These are phyloP conservation scores for Parotia lawesii DNA, from an alignment of 2,113 vertebrate species.

Conservation along the genomic window DNA sequence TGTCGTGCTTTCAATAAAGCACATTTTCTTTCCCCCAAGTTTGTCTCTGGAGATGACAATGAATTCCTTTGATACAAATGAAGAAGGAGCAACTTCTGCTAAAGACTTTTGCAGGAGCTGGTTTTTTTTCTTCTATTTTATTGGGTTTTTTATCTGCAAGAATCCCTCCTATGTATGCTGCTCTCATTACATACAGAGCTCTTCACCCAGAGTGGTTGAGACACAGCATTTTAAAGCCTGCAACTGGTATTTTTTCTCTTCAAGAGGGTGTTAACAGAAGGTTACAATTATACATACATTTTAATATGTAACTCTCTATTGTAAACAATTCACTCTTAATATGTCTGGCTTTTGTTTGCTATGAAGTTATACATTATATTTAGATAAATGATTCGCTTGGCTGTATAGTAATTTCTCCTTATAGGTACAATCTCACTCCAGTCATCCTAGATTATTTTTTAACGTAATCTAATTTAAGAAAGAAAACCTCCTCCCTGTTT, in stretches of 20 bases:
- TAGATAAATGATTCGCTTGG: conserved; percentile 50
- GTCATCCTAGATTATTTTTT: conserved; percentile 33
- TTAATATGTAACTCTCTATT: conserved; percentile 64
- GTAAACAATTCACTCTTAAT: conserved; percentile 52
- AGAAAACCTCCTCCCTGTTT: conserved; percentile 5
- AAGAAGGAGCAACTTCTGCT: not conserved
- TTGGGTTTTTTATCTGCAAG: not conserved
- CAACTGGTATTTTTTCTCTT: not conserved
- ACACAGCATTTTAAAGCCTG: not conserved
- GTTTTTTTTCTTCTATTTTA: accelerated
- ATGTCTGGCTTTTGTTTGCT: conserved; percentile 52
- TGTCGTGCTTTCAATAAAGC: not conserved
- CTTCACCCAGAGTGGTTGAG: not conserved
- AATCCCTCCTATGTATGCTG: not conserved
- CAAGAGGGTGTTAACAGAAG: conserved; percentile 16
- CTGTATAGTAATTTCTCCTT: conserved; percentile 31
- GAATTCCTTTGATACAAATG: conserved; percentile 15
- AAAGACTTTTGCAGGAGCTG: not conserved
- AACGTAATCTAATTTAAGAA: conserved; percentile 30
- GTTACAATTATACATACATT: conserved; percentile 51
- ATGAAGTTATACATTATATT: conserved; percentile 50
- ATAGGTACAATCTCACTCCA: conserved; percentile 11
- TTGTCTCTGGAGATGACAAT: conserved; percentile 30
- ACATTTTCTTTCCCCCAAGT: not conserved
- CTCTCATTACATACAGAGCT: not conserved